Evolutionary conservation across 2,888 invertebrate species (phyloP).

Genomic region (Opisthograptis luteolata): DNA sequence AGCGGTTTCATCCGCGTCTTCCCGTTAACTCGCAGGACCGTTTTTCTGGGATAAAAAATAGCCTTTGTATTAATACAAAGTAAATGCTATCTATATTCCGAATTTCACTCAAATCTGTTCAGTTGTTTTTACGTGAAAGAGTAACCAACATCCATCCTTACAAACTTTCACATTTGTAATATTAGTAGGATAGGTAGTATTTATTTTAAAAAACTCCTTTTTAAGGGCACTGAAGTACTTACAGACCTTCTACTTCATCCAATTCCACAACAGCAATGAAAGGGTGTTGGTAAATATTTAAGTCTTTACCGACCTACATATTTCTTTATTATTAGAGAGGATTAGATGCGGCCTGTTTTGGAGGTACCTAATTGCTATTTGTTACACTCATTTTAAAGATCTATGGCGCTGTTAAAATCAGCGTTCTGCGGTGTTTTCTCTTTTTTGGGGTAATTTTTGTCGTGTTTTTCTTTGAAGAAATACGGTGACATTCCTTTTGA

Average conservation of each 20-base stretch:
- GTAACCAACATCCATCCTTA: no score
- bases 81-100: no score
- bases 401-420: constrained; percentile 38
- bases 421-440: constrained; percentile 25
- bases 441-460: constrained; percentile 24
- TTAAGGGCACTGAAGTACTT: not conserved
- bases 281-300: constrained; percentile 43
- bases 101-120: no score
- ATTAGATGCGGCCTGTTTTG: constrained; percentile 43
- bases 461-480: constrained; percentile 16
- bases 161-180: not conserved
- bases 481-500: constrained; percentile 4
- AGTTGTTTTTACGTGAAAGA: no score
- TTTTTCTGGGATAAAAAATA: no score
- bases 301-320: constrained; percentile 42
- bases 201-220: not conserved
- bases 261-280: constrained; percentile 33
- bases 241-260: constrained; percentile 1
- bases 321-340: constrained; percentile 46
- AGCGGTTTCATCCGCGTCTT: no score
- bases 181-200: not conserved
- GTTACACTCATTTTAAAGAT: constrained; percentile 57
- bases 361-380: constrained; percentile 57
- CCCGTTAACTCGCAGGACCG: no score
- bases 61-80: no score